Base-by-base conservation (phyloP, 2,888 invertebrate genomes). In the Pandemis cinnamomeana region DNA sequence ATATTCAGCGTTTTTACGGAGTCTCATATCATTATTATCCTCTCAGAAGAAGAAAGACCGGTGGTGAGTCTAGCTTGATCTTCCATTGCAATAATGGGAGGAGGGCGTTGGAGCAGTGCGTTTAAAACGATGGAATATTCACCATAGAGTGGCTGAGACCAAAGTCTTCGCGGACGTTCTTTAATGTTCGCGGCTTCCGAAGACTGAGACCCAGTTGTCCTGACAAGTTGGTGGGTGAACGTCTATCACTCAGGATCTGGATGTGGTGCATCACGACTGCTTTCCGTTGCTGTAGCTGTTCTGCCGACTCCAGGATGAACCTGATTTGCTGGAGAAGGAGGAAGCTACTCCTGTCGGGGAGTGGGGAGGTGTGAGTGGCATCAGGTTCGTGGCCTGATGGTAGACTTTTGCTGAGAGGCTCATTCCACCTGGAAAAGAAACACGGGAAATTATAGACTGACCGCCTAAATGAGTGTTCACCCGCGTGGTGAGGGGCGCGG, bases 301-400 rank as follows among this genome's bases (percentile, higher is more conserved):
- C 80, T 92, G 93, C 15, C 92, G 79, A 0, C 87, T 79, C 85
- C 86, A 89, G 0, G 81, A 79, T 27, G 79, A 77, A 13, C 80
- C 80, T 5, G 81, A 71, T n/a, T 84, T 82, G 1, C 82, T 71
- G 10, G 83, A 83, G 77, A 87, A 91, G 0, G 76, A 71, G 0
- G 90, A 69, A 0, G 90, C 82, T 2, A 84, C 66, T 2, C 87
- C 89, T 0, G 88, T 89, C 0, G 90, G 93, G 0, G 91, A 88
- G 7, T 77, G 80, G 0, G 91, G 92, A 0, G 89, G 91, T 0
- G 89, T 85, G 0, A 86, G 83, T 0, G 93, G 94, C 84, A 92
- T 81, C 15, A 93, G 84, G 72, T 94, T 94, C 0, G 93, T 92
- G 0, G 94, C 93, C n/a, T 87, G 92, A 2, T 93, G 93, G 85